Evolutionary conservation across 1,140 invertebrate genomes (phyloP), one percentile per base, ranked within the genome.

Genomic region (Aleiodes sp.): DNA sequence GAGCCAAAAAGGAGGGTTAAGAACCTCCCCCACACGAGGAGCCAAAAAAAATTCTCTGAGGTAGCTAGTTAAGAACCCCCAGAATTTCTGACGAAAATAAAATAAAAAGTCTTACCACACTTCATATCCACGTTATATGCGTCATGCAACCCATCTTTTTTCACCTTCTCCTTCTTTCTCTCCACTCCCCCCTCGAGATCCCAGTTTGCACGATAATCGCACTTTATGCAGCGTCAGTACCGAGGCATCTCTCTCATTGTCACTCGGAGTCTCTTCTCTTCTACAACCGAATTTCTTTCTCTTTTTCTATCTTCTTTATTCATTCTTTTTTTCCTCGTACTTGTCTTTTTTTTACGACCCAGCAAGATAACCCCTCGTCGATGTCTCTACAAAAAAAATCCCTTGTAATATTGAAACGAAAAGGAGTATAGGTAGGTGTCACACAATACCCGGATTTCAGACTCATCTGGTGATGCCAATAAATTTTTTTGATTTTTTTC

Each of bases 211-310:
- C 28, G 37, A 52, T 68, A 68, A 68, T 68, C 66, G 66, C 57
- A 68, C 66, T 68, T 68, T 68, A 62, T 68, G 66, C 66, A 68
- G 66, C 28, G 66, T 68, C 66, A 68, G 35, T 39, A 19, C 35
- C 21, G 29, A 62, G 19, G 46, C 46, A 43, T 62, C 59, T 24
- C 16, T 19, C 52, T 62, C 57, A 62, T 68, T 62, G 57, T 62
- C 66, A 62, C 66, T 37, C 60, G 16, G 37, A 46, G 33, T 14
- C 21, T 37, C 24, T 37, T 37, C 16, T 35, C 14, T 37, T 43
- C 35, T 68, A 29, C 57, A 29, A 24, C 31, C 14, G 39, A 39
- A 52, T 46, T 68, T 43, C 37, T 52, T 61, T n/a, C 14, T 35
- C 41, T 67, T 29, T 24, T 57, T n/a, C n/a, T n/a, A n/a, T n/a